A percentile compares a stretch with the other conserved stretches of the same genome.
These are phyloP conservation scores for Andrena hattorfiana DNA, from an alignment of 2,888 invertebrate species.

Conservation along the genomic window DNA sequence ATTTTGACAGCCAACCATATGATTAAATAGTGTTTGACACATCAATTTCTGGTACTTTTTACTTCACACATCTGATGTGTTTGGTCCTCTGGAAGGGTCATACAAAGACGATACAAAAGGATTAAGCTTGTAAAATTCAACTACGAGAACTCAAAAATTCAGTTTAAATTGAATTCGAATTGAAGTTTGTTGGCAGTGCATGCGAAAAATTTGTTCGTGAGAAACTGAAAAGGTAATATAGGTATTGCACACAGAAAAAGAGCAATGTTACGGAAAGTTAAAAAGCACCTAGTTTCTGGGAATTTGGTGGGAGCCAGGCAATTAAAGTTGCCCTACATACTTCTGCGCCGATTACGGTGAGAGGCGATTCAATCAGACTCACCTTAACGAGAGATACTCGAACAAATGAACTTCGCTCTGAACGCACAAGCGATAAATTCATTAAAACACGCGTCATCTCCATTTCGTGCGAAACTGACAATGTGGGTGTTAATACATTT, in stretches of 20 bases:
- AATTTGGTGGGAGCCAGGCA: constrained; percentile 19
- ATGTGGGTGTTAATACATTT: neutral
- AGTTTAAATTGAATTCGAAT: no score
- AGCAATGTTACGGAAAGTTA: constrained; percentile 3
- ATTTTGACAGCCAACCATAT: no score
- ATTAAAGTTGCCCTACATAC: constrained; percentile 33
- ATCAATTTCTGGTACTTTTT: no score
- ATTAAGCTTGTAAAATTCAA: no score
- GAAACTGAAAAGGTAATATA: neutral
- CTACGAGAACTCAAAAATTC: no score
- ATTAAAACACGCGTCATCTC: neutral
- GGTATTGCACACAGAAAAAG: neutral
- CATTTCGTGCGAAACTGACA: no score
- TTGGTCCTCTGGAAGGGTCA: no score
- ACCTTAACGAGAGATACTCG: constrained; percentile 23
- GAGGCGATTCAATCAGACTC: constrained; percentile 39
- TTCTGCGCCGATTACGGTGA: constrained; percentile 26
- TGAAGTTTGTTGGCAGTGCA: no score
- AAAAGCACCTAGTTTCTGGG: neutral
- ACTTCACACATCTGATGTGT: no score
- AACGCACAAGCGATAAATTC: constrained; percentile 14
- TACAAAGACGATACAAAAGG: no score
- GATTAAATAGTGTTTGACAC: no score
- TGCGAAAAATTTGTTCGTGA: neutral
- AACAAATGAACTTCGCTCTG: constrained; percentile 5